Evolutionary conservation across 2,888 invertebrate genomes (phyloP).

Genomic region (Agrypnus murinus): DNA sequence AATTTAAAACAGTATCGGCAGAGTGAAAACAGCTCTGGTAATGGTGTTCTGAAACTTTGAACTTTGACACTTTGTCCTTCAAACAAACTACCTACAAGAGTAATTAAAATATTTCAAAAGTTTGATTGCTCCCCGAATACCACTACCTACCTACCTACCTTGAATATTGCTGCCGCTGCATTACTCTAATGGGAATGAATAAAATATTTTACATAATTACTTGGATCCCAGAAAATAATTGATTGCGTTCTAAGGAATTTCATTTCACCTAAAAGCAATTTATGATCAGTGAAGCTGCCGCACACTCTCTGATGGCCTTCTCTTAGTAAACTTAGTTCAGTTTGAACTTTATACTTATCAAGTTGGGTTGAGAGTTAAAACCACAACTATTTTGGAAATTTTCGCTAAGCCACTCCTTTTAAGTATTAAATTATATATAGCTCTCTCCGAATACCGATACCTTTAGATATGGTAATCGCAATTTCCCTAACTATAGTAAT

Average conservation of each 20-base stretch:
- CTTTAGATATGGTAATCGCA: too few species aligned
- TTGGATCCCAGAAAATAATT: conserved; percentile 14
- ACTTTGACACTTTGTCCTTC: not conserved
- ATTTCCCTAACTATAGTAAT: too few species aligned
- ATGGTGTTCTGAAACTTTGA: not conserved
- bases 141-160: not conserved
- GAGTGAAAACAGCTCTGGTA: not conserved
- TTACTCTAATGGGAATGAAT: conserved; percentile 25
- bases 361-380: conserved; percentile 2
- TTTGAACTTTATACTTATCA: conserved; percentile 10
- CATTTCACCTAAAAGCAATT: conserved; percentile 27
- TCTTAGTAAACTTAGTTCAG: conserved; percentile 3
- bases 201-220: conserved; percentile 29
- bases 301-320: not conserved
- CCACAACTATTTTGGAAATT: conserved; percentile 13
- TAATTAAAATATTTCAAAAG: conserved; percentile 26
- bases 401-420: not conserved
- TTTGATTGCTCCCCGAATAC: conserved; percentile 22
- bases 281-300: conserved; percentile 14
- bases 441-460: not conserved
- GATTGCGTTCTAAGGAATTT: conserved; percentile 29
- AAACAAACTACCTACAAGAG: conserved; percentile 1
- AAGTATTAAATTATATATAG: not conserved
- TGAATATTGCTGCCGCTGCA: conserved; percentile 3
- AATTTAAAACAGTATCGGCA: not conserved